Conservation (phyloP, 2,113 vertebrate genomes). For the Aptenodytes forsteri region DNA sequence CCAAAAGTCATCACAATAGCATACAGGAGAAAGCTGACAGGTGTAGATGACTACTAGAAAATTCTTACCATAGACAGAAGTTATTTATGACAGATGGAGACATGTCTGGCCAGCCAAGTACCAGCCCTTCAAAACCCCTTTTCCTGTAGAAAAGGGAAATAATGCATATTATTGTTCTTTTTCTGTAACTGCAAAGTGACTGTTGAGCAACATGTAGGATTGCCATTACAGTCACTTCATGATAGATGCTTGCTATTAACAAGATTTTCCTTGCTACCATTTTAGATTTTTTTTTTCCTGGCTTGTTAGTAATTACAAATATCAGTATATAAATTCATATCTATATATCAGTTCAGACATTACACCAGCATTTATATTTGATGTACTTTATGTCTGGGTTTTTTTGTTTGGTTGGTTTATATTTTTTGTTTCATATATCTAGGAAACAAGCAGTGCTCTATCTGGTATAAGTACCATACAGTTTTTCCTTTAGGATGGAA, state of each 20-base stretch:
- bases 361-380: neutral
- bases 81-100: neutral
- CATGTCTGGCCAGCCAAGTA: neutral
- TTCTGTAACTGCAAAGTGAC: neutral
- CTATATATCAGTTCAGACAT: neutral
- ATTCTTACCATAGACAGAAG: neutral
- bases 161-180: neutral
- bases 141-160: neutral
- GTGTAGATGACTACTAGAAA: neutral
- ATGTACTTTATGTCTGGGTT: accelerated
- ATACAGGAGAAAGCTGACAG: neutral
- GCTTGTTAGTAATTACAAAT: neutral
- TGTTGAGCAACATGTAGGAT: neutral
- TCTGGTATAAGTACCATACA: neutral
- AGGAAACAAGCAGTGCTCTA: neutral
- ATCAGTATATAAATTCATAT: neutral
- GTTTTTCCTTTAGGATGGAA: neutral
- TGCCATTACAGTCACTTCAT: neutral
- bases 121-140: neutral
- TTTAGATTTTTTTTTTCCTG: neutral
- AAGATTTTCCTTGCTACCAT: neutral
- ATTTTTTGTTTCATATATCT: neutral
- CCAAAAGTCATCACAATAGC: neutral
- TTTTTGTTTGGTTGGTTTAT: neutral
- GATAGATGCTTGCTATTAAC: neutral